Base-by-base conservation (phyloP, 53 echinoderm and acorn worm genomes). In the Zoroaster sp. region DNA sequence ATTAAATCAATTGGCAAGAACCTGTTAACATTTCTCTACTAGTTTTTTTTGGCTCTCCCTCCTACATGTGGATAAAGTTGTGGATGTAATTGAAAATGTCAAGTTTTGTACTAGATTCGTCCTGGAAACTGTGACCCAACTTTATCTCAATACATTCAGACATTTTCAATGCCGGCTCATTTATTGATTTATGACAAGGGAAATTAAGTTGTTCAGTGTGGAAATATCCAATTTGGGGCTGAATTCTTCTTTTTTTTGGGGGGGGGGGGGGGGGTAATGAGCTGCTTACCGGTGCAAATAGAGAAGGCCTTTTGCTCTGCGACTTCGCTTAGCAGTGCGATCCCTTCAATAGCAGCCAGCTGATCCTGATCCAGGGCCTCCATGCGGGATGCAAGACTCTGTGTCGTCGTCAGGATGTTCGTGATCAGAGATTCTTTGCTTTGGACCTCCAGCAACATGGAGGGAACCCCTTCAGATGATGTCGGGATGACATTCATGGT, bases 261-360 rank as follows among this genome's bases (percentile, higher is more conserved):
- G 30, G 63, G 63, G 30, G 28, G 28, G 5, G 4, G 55, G 0
- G 13, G 9, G 3, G 9, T 47, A 35, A 34, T 21, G 12, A 23
- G 6, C 15, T 45, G 2, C 89, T 80, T 89, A 89, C 89, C 78
- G 44, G n/a, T 69, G 36, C 85, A 33, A 11, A 88, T 74, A 14
- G 89, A 90, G 46, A 92, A 90, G 2, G 93, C 91, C 40, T 93
- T 97, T 59, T 95, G 98, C 33, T 95, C 94, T 2, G 99, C 93
- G 6, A 94, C 94, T 44, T 96, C 99, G 69, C 99, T 99, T 32
- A 99, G 87, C 68, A 99, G 86, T 3, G 99, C 99, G 32, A 99
- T 99, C 4, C 99, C 99, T 66, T 95, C 96, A 36, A 99, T 96
- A 49, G 99, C 96, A 5, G 95, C 99, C 65, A 95, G 83, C 88